Base-by-base conservation (phyloP, 1,140 invertebrate species). In the Drosophila saltans region DNA sequence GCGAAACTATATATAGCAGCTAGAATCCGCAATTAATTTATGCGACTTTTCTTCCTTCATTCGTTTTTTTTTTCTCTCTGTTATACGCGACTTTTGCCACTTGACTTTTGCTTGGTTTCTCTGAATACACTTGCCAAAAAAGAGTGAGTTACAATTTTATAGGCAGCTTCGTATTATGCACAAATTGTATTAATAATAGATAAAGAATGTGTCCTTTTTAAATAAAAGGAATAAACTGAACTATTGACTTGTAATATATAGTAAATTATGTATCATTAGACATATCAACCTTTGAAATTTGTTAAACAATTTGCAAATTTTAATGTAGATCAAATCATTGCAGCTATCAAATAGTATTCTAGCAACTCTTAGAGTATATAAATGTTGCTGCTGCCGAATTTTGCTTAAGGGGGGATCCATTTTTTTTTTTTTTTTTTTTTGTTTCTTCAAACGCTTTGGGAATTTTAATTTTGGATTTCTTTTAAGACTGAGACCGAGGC, bases 401-500 rank as follows among this genome's bases (percentile, higher is more conserved):
- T 4, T 26, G 21, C 45, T 52, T 3, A 40, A 36, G 69, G 68
- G 41, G 69, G 68, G 41, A 43, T 75, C 36, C 10, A 3, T 30
- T 39, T 67, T 36, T 70, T 65, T 8, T 6, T 39, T 39, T 67
- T 40, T 70, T 65, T 60, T 41, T 72, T 63, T 58, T 40, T 63
- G 57, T 59, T 66, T 66, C 68, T 72, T 71, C 74, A 74, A 75
- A 79, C 83, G 88, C 80, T 90, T 75, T 75, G 88, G 78, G 88
- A 90, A 90, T 90, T 90, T 90, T 90, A 90, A 90, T 90, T 86
- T 88, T 64, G 72, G 72, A 85, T 80, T 80, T 80, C 81, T 82
- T 90, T 86, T 56, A 75, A 71, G 68, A 62, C 48, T 58, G 43
- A 64, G 57, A n/a, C 48, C 48, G 36, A 59, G 52, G 69, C 63